A percentile compares a stretch with the other conserved stretches of the same genome.
phyloP scores from a whole-genome alignment of 2,797 vertebrate genomes.

The Sebastes miniatus region DNA sequence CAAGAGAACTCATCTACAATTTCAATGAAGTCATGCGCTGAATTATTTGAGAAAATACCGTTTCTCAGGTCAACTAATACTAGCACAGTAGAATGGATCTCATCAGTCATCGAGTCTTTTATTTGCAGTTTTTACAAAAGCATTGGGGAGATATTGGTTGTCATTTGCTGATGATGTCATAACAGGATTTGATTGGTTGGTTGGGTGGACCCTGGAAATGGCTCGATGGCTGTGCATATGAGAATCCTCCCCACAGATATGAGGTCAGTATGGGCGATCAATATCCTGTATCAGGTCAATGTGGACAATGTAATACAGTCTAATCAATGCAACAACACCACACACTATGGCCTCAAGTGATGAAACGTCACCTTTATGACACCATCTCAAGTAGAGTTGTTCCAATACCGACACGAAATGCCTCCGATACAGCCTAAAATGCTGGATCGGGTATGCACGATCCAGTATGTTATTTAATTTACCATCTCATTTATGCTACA shows the following conservation, averaged over 20 bases:
- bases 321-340: not conserved
- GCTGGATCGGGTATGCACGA: too few species aligned
- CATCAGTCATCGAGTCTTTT: not conserved
- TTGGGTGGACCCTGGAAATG: not conserved
- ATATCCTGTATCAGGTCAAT: not conserved
- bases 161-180: not conserved
- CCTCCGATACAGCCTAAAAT: too few species aligned
- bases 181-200: not conserved
- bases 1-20: conserved; percentile 27
- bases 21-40: not conserved
- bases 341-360: not conserved
- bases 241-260: not conserved
- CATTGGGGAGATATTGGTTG: not conserved
- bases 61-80: not conserved
- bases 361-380: not conserved
- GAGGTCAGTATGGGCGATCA: not conserved
- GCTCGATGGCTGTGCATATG: not conserved
- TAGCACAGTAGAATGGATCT: not conserved
- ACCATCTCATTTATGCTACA: fast-evolving
- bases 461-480: too few species aligned
- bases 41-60: not conserved
- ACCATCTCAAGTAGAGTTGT: not conserved
- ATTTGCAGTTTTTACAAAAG: not conserved
- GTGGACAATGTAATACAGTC: not conserved
- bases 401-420: too few species aligned